These are phyloP conservation scores for Beaufortia kweichowensis DNA, from an alignment of 2,113 vertebrate species.

Conservation along the genomic window DNA sequence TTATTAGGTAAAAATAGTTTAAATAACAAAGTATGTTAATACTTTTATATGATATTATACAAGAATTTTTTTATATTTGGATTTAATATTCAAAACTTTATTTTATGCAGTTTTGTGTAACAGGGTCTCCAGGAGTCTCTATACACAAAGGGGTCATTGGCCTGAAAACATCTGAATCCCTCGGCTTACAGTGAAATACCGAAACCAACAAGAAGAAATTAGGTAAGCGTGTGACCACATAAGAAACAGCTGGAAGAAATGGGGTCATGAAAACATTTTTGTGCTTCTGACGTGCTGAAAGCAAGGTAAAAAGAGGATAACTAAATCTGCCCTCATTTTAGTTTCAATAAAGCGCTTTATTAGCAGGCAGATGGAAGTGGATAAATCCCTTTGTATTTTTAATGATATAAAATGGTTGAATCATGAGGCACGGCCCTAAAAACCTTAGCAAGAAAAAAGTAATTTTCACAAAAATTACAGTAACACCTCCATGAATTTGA, in stretches of 20 bases:
- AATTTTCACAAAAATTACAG: not conserved
- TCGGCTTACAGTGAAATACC: not conserved
- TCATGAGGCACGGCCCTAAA: not conserved
- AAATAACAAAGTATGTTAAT: too few relatives aligned
- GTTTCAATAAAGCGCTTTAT: conserved; percentile 17
- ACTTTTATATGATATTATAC: too few relatives aligned
- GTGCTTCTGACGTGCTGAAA: not conserved
- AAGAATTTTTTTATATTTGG: too few relatives aligned
- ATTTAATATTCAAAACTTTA: too few relatives aligned
- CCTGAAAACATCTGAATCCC: too few relatives aligned
- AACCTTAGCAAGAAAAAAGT: not conserved
- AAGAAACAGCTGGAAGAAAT: conserved; percentile 14
- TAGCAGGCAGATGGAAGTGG: conserved; percentile 8
- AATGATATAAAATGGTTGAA: not conserved
- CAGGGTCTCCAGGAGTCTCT: too few relatives aligned
- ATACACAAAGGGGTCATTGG: too few relatives aligned
- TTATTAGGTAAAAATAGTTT: too few relatives aligned
- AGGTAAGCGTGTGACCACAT: not conserved
- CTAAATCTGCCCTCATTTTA: conserved; percentile 24
- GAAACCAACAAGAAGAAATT: not conserved
- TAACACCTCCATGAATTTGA: not conserved
- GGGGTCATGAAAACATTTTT: conserved; percentile 19
- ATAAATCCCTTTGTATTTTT: not conserved
- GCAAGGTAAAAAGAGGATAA: conserved; percentile 1
- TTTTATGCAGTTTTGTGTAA: too few relatives aligned